phyloP scores from a whole-genome alignment of 1,140 invertebrate genomes.

The Pinna nobilis region DNA sequence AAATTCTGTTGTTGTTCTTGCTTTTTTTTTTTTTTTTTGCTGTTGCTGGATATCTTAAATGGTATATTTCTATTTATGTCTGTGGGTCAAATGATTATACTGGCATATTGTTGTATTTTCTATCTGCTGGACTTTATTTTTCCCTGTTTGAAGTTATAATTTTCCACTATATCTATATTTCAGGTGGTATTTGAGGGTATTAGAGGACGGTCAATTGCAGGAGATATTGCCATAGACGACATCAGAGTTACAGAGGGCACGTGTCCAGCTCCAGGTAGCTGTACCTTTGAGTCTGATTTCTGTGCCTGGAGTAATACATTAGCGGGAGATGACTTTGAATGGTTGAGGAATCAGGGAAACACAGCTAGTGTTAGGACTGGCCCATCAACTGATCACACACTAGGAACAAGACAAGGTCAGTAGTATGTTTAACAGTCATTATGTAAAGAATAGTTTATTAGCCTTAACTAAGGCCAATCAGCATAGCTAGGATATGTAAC shows the following conservation, averaged over 20 bases:
- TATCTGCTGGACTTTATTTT: too few species aligned
- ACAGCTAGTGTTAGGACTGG: constrained; percentile 58
- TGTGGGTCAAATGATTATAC: too few species aligned
- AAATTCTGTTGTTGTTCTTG: too few species aligned
- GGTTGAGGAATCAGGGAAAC: constrained; percentile 57
- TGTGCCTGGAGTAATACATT: constrained; percentile 64
- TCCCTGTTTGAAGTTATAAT: neutral
- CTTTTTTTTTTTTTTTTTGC: too few species aligned
- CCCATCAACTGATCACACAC: constrained; percentile 68
- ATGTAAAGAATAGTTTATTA: too few species aligned
- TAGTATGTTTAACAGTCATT: too few species aligned
- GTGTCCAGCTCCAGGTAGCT: constrained; percentile 48
- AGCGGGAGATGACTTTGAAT: constrained; percentile 69
- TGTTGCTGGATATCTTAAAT: too few species aligned
- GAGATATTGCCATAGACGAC: constrained; percentile 73
- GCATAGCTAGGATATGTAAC: too few species aligned
- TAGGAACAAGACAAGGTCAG: constrained; percentile 46
- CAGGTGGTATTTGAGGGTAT: constrained; percentile 66
- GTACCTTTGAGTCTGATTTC: constrained; percentile 67
- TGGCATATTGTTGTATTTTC: too few species aligned
- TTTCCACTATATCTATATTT: neutral
- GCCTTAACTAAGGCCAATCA: too few species aligned
- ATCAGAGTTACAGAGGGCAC: constrained; percentile 61
- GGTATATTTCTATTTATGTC: too few species aligned
- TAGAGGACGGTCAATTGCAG: constrained; percentile 44